phyloP scores from a whole-genome alignment of 1,140 invertebrate genomes.

The Manduca sexta region DNA sequence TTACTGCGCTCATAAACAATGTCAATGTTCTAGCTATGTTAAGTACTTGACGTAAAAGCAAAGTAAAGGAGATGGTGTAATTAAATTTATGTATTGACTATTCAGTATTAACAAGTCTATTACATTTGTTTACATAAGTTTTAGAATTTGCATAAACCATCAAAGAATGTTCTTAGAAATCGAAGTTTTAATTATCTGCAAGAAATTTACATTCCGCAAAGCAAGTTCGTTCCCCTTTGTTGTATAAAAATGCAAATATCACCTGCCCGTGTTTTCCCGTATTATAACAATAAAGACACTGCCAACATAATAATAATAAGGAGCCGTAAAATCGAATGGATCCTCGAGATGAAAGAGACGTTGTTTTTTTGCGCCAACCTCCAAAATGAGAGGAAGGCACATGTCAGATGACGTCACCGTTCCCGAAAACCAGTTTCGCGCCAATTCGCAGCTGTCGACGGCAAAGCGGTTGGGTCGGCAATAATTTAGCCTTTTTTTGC shows the following conservation, averaged over 20 bases:
- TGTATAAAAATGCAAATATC: slow-evolving; percentile 2
- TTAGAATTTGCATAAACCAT: too few relatives aligned
- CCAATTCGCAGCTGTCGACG: slow-evolving; percentile 66
- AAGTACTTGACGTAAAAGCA: background rate
- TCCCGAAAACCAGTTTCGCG: slow-evolving; percentile 64
- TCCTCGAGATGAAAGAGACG: slow-evolving; percentile 32
- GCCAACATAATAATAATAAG: slow-evolving; percentile 32
- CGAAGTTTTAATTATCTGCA: slow-evolving; percentile 15
- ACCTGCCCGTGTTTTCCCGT: slow-evolving; percentile 4
- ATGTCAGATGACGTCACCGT: slow-evolving; percentile 63
- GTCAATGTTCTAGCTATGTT: too few relatives aligned
- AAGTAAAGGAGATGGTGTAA: background rate
- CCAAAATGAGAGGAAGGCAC: slow-evolving; percentile 50
- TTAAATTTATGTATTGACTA: background rate
- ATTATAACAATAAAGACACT: slow-evolving; percentile 24
- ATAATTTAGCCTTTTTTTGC: slow-evolving; percentile 43
- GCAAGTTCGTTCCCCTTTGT: background rate
- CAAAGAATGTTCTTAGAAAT: too few relatives aligned
- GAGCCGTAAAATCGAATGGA: slow-evolving; percentile 50
- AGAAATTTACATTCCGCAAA: slow-evolving; percentile 4
- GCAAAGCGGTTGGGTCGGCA: slow-evolving; percentile 42
- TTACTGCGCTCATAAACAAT: too few relatives aligned
- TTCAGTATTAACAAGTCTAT: background rate
- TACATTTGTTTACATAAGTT: too few relatives aligned
- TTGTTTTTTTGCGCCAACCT: slow-evolving; percentile 47